These are phyloP conservation scores for Eumerus sabulonum DNA, from an alignment of 2,888 invertebrate species.

Conservation along the genomic window DNA sequence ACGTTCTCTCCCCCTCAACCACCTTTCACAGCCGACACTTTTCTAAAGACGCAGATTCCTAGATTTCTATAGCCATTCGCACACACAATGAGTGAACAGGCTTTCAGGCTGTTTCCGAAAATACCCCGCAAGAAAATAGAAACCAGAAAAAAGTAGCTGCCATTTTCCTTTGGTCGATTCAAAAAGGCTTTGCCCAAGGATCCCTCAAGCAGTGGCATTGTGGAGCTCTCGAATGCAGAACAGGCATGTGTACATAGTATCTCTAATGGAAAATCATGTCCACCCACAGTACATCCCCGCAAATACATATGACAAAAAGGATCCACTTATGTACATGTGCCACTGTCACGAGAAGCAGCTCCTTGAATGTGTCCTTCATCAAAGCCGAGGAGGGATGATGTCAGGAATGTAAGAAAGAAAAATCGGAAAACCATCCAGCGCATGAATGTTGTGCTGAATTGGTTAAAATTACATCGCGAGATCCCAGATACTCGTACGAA, in stretches of 20 bases:
- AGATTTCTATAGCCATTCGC: too few relatives aligned
- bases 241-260: slow-evolving; percentile 37
- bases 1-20: slow-evolving; percentile 14
- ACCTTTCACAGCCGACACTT: neutral
- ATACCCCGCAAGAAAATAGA: neutral
- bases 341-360: slow-evolving; percentile 36
- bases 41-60: too few relatives aligned
- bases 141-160: neutral
- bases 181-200: slow-evolving; percentile 19
- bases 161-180: slow-evolving; percentile 14
- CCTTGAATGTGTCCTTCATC: slow-evolving; percentile 44
- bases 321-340: slow-evolving; percentile 39
- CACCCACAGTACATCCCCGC: slow-evolving; percentile 4
- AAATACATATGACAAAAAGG: slow-evolving; percentile 21
- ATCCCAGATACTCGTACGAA: neutral
- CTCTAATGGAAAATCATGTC: slow-evolving; percentile 44
- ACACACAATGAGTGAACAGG: too few relatives aligned
- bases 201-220: slow-evolving; percentile 20
- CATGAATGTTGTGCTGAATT: slow-evolving; percentile 29
- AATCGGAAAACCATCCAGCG: slow-evolving; percentile 6
- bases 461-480: slow-evolving; percentile 35
- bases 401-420: slow-evolving; percentile 5
- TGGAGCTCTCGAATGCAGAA: slow-evolving; percentile 5
- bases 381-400: neutral
- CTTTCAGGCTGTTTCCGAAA: slow-evolving; percentile 5